A percentile compares a stretch with the other conserved stretches of the same genome.
phyloP scores from a whole-genome alignment of 2,113 vertebrate species.

The Pampusana beccarii region DNA sequence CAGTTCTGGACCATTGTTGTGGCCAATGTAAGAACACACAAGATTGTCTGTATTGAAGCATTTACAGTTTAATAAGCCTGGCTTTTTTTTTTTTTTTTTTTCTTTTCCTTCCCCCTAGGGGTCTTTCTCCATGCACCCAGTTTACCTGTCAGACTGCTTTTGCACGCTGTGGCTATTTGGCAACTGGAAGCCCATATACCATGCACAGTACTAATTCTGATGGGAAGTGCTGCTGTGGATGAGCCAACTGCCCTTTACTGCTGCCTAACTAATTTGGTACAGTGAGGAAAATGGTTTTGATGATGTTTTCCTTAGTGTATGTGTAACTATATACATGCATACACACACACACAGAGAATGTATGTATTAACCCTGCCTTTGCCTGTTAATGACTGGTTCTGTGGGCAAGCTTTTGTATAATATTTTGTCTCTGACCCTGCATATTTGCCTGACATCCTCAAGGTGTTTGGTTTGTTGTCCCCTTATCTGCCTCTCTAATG shows the following conservation, averaged over 20 bases:
- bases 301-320: neutral
- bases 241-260: neutral
- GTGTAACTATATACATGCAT: neutral
- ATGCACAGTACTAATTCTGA: neutral
- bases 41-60: neutral
- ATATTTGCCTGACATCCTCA: neutral
- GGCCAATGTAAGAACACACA: neutral
- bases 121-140: neutral
- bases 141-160: neutral
- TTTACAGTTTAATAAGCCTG: neutral
- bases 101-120: accelerated
- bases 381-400: neutral
- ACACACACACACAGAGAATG: too few species aligned
- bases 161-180: neutral
- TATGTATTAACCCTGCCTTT: neutral
- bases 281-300: neutral
- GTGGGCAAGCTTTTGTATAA: neutral
- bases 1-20: neutral
- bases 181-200: neutral
- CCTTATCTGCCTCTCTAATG: neutral
- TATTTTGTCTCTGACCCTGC: neutral
- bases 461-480: neutral
- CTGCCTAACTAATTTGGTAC: neutral
- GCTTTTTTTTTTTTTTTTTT: neutral
- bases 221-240: neutral